phyloP scores from a whole-genome alignment of 2,113 vertebrate genomes.

The Heliornis fulica region DNA sequence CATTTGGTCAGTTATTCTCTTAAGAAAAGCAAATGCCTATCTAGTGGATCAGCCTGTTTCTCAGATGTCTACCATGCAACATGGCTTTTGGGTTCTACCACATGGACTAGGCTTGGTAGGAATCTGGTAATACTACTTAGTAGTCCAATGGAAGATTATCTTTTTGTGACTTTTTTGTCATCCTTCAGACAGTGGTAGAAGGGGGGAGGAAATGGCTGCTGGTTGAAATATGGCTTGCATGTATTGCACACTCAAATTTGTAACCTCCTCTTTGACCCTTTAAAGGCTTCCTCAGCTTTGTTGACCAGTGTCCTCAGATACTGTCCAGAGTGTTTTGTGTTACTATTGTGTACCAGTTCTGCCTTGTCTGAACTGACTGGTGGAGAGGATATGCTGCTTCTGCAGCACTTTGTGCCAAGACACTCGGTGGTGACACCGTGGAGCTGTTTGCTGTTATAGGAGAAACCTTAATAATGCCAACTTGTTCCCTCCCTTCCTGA shows the following conservation, averaged over 20 bases:
- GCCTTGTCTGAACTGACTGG: not conserved
- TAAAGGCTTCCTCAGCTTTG: not conserved
- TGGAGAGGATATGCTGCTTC: not conserved
- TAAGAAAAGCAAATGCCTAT: not conserved
- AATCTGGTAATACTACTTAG: not conserved
- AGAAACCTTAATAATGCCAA: not conserved
- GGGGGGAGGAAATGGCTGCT: not conserved
- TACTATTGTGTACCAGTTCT: not conserved
- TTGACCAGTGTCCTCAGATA: not conserved
- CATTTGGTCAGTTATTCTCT: not conserved
- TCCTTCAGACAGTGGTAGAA: not conserved
- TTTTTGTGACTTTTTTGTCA: not conserved
- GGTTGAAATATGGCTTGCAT: not conserved
- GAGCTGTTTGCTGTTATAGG: not conserved
- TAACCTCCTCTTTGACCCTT: not conserved
- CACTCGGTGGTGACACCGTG: not conserved
- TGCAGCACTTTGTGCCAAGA: not conserved
- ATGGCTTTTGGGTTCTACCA: not conserved
- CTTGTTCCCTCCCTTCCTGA: not conserved
- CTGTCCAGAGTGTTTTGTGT: accelerated
- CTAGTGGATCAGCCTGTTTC: not conserved
- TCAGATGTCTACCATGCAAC: not conserved
- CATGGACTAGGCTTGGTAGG: not conserved
- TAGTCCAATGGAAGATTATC: not conserved
- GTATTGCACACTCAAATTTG: not conserved